Evolutionary conservation across 2,797 vertebrate species (phyloP).

Genomic region (Macrochelys suwanniensis): DNA sequence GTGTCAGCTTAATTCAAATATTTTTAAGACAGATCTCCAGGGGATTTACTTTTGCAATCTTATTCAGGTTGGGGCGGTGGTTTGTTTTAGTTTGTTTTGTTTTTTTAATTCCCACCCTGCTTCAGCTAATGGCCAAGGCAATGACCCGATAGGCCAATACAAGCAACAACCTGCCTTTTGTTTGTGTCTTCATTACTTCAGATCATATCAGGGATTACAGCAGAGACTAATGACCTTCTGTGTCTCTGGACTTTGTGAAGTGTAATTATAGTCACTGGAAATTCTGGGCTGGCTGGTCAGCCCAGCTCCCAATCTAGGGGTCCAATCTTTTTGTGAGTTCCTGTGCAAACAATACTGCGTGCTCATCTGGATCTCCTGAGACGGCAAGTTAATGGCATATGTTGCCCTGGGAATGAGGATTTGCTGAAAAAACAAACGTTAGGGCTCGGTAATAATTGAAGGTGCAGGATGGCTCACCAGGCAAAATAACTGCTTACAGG

Average conservation of each 20-base stretch:
- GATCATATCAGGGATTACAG: neutral
- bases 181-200: neutral
- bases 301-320: neutral
- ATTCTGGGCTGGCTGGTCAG: neutral
- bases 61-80: neutral
- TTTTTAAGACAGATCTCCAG: neutral
- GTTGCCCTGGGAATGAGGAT: conserved; percentile 30
- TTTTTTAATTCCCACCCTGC: neutral
- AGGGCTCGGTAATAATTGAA: conserved; percentile 43
- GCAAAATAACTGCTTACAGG: neutral
- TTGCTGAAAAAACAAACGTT: conserved; percentile 56
- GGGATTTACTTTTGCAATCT: neutral
- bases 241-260: neutral
- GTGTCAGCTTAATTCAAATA: neutral
- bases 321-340: neutral
- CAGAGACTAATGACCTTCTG: neutral
- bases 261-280: neutral
- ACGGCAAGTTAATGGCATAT: conserved; percentile 3
- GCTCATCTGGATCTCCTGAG: neutral
- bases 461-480: neutral
- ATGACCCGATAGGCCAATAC: neutral
- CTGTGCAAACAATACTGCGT: neutral
- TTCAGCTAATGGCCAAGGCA: neutral
- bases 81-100: neutral
- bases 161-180: rapidly evolving